phyloP scores from a whole-genome alignment of 2,888 invertebrate genomes.

The Pseudococcus longispinus region DNA sequence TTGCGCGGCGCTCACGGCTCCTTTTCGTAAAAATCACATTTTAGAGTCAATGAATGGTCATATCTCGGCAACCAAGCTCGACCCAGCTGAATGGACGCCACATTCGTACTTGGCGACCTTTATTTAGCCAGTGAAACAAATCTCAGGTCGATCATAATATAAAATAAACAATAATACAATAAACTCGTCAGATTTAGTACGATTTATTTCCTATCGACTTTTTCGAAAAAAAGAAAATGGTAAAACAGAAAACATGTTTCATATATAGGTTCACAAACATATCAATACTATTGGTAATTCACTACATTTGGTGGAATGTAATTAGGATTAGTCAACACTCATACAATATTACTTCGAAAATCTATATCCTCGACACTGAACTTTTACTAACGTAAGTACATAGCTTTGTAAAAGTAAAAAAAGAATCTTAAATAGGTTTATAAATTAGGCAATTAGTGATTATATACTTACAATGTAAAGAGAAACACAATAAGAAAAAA shows the following conservation, averaged over 20 bases:
- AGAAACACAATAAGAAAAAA: not conserved
- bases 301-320: not conserved
- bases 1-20: no score
- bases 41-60: no score
- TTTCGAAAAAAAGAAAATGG: not conserved
- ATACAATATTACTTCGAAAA: not conserved
- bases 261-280: not conserved
- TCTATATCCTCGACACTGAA: not conserved
- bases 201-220: not conserved
- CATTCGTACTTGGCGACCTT: no score
- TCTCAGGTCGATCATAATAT: no score
- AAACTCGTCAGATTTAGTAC: slow-evolving; percentile 60
- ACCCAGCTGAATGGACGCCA: no score
- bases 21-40: no score
- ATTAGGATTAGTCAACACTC: not conserved
- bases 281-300: not conserved
- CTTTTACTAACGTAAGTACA: not conserved
- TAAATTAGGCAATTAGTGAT: slow-evolving; percentile 15
- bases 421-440: not conserved
- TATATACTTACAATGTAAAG: not conserved
- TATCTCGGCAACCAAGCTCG: no score
- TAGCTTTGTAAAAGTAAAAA: slow-evolving; percentile 26
- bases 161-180: not conserved
- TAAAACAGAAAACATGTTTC: not conserved
- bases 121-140: no score